Evolutionary conservation across 2,888 invertebrate genomes (phyloP), one percentile per base, ranked within the genome.

Genomic region (Papilio gigon): DNA sequence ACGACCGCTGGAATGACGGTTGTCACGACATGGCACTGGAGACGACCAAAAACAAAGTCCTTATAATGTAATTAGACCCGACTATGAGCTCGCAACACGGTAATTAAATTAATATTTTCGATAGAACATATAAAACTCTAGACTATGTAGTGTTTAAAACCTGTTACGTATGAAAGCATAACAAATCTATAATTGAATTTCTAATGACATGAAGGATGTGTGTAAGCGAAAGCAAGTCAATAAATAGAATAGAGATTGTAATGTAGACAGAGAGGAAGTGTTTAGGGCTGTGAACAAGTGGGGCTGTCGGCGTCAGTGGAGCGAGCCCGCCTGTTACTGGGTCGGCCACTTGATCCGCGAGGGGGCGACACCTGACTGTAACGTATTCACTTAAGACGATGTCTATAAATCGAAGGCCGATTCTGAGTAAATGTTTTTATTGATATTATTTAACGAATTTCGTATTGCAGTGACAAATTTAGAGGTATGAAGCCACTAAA

Each of bases 231-330:
- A 71, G 71, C 65, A 71, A 71, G 71, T 69, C 70, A 72, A 71
- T 42, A 74, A 69, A 71, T 72, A 67, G 67, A 63, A 60, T 58
- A 67, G 68, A 60, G 65, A 70, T 65, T 64, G 71, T 74, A 70
- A 76, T 75, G 78, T 72, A 71, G 74, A 62, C 70, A 59, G 71
- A 69, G 77, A 77, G 78, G 79, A 78, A 78, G 76, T 68, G 72
- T 71, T 71, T 69, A 70, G 74, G 74, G 75, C 71, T 70, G 47
- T 70, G 76, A 71, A 69, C 75, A 79, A 77, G 77, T 80, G 73
- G 78, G 78, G 73, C 77, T 75, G 76, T 72, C 72, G 71, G 35
- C 72, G 72, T 63, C 77, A 75, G 67, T 74, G 76, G 74, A 78
- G 77, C 79, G 77, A 76, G 67, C 65, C 27, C 42, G 68, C 65